Percentiles rank a stretch among this genome's conserved stretches.
Evolutionary conservation across 64 coral and sea anemone genomes (phyloP).

Genomic region (Actinia tenebrosa): DNA sequence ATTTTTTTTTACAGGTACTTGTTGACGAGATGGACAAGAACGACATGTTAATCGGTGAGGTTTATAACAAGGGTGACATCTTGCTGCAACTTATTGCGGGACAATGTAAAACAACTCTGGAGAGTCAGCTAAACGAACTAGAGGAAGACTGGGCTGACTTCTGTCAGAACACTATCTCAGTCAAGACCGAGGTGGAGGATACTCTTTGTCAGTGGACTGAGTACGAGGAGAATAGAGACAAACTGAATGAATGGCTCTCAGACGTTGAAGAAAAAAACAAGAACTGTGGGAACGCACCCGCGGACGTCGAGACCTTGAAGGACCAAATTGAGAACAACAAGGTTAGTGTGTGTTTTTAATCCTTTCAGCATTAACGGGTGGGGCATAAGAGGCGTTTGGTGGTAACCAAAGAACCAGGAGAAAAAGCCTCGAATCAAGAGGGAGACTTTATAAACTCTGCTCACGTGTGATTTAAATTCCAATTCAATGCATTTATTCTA

Average conservation of each 20-base stretch:
- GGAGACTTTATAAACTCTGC: no score
- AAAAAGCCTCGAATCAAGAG: no score
- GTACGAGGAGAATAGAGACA: slow-evolving; percentile 87
- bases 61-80: slow-evolving; percentile 80
- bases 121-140: slow-evolving; percentile 69
- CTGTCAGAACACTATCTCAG: slow-evolving; percentile 63
- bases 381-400: no score
- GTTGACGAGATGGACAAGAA: slow-evolving; percentile 91
- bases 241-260: slow-evolving; percentile 76
- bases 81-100: slow-evolving; percentile 68
- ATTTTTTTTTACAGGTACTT: slow-evolving; percentile 45
- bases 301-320: slow-evolving; percentile 43
- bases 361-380: background rate
- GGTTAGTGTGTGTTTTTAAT: slow-evolving; percentile 23
- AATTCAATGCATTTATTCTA: background rate
- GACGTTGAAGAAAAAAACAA: slow-evolving; percentile 42
- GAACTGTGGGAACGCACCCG: slow-evolving; percentile 16
- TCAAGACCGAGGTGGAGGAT: slow-evolving; percentile 66
- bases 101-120: slow-evolving; percentile 54
- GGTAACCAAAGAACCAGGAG: no score
- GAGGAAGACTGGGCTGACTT: slow-evolving; percentile 88
- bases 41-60: slow-evolving; percentile 78
- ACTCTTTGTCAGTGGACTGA: slow-evolving; percentile 74
- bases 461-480: background rate
- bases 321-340: slow-evolving; percentile 65